Base-by-base conservation (phyloP, 2,113 vertebrate genomes). In the Amblyopsis rosae region DNA sequence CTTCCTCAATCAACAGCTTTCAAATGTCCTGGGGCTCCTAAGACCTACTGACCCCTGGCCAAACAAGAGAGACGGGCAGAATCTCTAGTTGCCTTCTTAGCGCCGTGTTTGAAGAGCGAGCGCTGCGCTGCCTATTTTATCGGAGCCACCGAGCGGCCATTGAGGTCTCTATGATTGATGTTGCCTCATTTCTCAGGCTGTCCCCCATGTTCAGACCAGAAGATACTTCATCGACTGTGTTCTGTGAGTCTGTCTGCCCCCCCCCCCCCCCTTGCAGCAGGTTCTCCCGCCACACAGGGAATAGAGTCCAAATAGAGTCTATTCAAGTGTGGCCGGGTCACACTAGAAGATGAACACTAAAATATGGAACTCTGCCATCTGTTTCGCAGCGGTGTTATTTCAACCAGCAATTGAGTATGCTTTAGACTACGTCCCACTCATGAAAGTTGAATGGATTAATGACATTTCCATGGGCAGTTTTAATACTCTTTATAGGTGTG, bases 161-260 rank as follows among this genome's bases (percentile, higher is more conserved):
- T 79, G 75, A 63, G 71, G 73, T 72, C 73, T 79, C 12, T 59
- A 66, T 87, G 84, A 88, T 80, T 87, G 88, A 90, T 85, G 82
- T 60, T 47, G 62, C 75, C 77, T 87, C 84, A 79, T 88, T 81
- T 79, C 81, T 79, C 71, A 62, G 73, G 51, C 84, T 86, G 81
- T 80, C 88, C 83, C 41, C 16, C 69, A 73, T 33, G 66, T 67
- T 17, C 65, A 54, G 17, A 88, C 81, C 79, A 87, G 72, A 70
- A 75, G 82, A 83, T 86, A 86, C 83, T 89, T 88, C 82, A 90
- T 88, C 63, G 72, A 86, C 72, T 80, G 61, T 9, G 9, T 72
- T 75, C 81, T 75, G 63, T 51, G 78, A 72, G 73, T 58, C 67
- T 61, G 70, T 80, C 73, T 60, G 32, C 66, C 72, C 49, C 9